Evolutionary conservation across 53 echinoderm and acorn worm species (phyloP), one percentile per base, ranked within the genome.

Genomic region (Temnopleurus reevesii): DNA sequence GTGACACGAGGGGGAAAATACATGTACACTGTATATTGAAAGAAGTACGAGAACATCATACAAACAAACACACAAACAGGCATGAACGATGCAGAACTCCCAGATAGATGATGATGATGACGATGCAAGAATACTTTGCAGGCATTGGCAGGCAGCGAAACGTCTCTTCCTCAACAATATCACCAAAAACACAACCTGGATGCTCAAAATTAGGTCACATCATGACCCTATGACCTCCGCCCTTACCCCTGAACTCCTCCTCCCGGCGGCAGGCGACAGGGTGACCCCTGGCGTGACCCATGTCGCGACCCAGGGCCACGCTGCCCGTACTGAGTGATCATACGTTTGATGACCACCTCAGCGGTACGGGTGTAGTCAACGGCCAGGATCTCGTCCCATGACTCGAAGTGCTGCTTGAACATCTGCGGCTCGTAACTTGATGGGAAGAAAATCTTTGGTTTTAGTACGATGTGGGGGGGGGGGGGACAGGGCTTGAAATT

Each of bases 281-380:
- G 85, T 25, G 85, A 85, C 13, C 15, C 59, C 24, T 26, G 26
- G 12, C 85, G 81, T 5, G 59, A 54, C 63, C 80, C 66, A 17
- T 59, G 90, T 55, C 77, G 77, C 21, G 43, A 55, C 19, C 63
- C 46, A 18, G 43, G 45, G 23, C 31, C 46, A 23, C 19, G 89
- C 43, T 84, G 76, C 93, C 96, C 92, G 89, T 96, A 93, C 65
- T 93, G 90, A 47, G 92, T 91, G 60, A 96, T 93, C 89, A 99
- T 92, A 13, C 91, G 89, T 71, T 95, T 96, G 86, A 99, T 92
- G 64, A 99, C 96, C 86, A 89, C 92, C 77, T 99, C 99, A 5
- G 99, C 94, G 28, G 96, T 94, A 76, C 94, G 92, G 5, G 99
- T 96, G 92, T 99, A 98, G 93, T 99, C 99, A 25, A 99, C 99